Percentiles rank a stretch among this genome's conserved stretches.
Evolutionary conservation across 2,888 invertebrate species (phyloP).

Genomic region (Eumerus sabulonum): DNA sequence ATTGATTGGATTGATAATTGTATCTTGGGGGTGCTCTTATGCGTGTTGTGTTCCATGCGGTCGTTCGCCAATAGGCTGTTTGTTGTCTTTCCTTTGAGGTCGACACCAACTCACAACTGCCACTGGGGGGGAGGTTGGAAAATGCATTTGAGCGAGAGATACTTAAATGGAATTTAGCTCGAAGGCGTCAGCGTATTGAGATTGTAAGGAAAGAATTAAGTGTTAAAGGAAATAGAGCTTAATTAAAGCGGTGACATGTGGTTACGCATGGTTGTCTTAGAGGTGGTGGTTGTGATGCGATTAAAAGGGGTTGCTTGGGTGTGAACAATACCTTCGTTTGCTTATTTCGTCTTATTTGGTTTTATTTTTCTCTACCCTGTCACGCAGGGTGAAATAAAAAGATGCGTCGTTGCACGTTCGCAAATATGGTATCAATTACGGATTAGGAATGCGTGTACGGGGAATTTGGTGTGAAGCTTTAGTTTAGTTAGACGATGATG

Average conservation of each 20-base stretch:
- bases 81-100: background rate
- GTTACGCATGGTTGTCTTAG: conserved; percentile 48
- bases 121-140: conserved; percentile 14
- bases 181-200: conserved; percentile 23
- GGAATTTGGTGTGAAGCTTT: too few relatives aligned
- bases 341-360: background rate
- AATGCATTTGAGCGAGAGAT: conserved; percentile 26
- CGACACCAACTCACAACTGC: too few relatives aligned
- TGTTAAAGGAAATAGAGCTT: conserved; percentile 39
- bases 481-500: too few relatives aligned
- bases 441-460: background rate
- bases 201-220: conserved; percentile 15
- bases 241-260: conserved; percentile 38
- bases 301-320: conserved; percentile 16
- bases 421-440: background rate
- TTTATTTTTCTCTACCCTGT: background rate
- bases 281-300: conserved; percentile 27
- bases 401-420: too few relatives aligned
- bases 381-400: too few relatives aligned
- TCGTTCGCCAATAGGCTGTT: conserved; percentile 7
- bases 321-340: conserved; percentile 12
- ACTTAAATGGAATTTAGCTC: conserved; percentile 42
- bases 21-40: background rate
- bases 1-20: conserved; percentile 61
- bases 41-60: background rate